These are phyloP conservation scores for Matsumyia berberina DNA, from an alignment of 2,888 invertebrate genomes.

Conservation along the genomic window DNA sequence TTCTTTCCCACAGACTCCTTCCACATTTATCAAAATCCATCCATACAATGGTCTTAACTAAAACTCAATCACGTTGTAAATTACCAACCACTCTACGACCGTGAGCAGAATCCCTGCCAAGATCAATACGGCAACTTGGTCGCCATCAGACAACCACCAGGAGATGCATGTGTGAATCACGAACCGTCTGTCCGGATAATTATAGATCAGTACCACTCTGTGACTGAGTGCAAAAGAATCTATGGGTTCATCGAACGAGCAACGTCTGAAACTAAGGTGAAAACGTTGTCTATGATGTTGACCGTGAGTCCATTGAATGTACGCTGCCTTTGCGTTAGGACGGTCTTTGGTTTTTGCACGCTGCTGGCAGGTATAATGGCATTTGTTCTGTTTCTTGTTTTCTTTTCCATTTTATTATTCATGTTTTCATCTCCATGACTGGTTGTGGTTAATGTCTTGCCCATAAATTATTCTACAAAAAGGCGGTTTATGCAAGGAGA, in stretches of 20 bases:
- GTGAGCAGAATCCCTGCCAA: slow-evolving; percentile 25
- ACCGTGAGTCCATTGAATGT: slow-evolving; percentile 10
- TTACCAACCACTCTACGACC: slow-evolving; percentile 14
- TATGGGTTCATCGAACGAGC: slow-evolving; percentile 52
- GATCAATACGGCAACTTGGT: slow-evolving; percentile 3
- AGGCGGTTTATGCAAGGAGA: slow-evolving; percentile 18
- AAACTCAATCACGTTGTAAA: slow-evolving; percentile 9
- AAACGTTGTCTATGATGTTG: slow-evolving; percentile 12
- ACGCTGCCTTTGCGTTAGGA: slow-evolving; percentile 22
- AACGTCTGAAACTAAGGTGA: slow-evolving; percentile 7
- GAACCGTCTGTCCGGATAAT: slow-evolving; percentile 30
- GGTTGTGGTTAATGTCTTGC: slow-evolving; percentile 43
- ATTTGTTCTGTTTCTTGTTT: slow-evolving; percentile 31
- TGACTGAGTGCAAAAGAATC: slow-evolving; percentile 2
- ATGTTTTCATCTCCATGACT: slow-evolving; percentile 45
- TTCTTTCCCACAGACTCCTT: too few species aligned
- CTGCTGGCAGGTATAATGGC: slow-evolving; percentile 12
- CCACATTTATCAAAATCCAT: not conserved
- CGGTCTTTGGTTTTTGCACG: not conserved
- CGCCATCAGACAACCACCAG: not conserved
- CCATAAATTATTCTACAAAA: slow-evolving; percentile 44
- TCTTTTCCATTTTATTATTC: slow-evolving; percentile 19
- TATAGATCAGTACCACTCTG: slow-evolving; percentile 32
- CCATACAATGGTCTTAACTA: slow-evolving; percentile 4
- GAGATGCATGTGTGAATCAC: slow-evolving; percentile 6